A percentile compares a stretch with the other conserved stretches of the same genome.
These are phyloP conservation scores for Yponomeuta evonymella DNA, from an alignment of 2,888 invertebrate genomes.

Conservation along the genomic window DNA sequence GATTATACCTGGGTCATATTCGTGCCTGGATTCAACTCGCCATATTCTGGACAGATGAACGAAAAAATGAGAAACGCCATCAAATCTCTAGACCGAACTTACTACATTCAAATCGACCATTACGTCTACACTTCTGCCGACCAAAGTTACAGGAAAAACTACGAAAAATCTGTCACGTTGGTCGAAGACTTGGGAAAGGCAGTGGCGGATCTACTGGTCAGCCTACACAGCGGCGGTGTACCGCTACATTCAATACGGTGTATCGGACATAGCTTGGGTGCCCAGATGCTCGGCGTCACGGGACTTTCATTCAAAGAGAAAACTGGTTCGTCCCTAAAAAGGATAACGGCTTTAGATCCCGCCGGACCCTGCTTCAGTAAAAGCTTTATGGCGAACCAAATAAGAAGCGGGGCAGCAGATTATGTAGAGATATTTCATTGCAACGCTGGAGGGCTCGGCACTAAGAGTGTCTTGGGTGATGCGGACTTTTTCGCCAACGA, in stretches of 20 bases:
- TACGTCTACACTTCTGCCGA: slow-evolving; percentile 54
- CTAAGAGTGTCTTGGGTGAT: slow-evolving; percentile 69
- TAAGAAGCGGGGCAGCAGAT: slow-evolving; percentile 71
- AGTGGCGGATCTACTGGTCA: slow-evolving; percentile 49
- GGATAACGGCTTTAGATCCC: slow-evolving; percentile 61
- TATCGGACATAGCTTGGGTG: slow-evolving; percentile 61
- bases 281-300: slow-evolving; percentile 54
- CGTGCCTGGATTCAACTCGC: slow-evolving; percentile 13
- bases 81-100: slow-evolving; percentile 31
- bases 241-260: slow-evolving; percentile 56
- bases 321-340: slow-evolving; percentile 53
- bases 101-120: slow-evolving; percentile 61
- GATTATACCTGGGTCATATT: slow-evolving; percentile 7
- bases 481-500: slow-evolving; percentile 77
- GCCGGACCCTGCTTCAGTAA: slow-evolving; percentile 68
- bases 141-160: slow-evolving; percentile 51
- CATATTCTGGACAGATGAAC: slow-evolving; percentile 7
- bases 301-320: slow-evolving; percentile 43
- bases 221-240: slow-evolving; percentile 42
- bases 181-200: slow-evolving; percentile 52
- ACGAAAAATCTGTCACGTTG: slow-evolving; percentile 55
- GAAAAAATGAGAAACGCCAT: slow-evolving; percentile 3
- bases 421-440: slow-evolving; percentile 79
- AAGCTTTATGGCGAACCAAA: slow-evolving; percentile 54
- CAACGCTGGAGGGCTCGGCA: slow-evolving; percentile 72